Percentiles rank a stretch among this genome's conserved stretches.
Conservation (phyloP, 1,140 invertebrate species). For the Helicoverpa armigera region DNA sequence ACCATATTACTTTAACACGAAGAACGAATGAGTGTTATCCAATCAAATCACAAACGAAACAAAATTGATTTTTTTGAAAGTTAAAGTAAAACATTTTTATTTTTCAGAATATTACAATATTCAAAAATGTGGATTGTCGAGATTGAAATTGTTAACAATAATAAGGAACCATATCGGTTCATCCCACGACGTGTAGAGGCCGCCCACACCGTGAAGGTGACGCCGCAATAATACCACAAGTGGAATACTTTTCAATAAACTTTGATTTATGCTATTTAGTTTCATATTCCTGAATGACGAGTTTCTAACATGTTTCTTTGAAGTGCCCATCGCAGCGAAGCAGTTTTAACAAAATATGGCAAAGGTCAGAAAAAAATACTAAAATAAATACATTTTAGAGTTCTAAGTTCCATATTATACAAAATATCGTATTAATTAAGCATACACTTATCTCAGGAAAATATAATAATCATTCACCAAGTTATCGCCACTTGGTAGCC, state of each 20-base stretch:
- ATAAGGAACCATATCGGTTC: slow-evolving; percentile 57
- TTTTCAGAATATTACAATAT: slow-evolving; percentile 2
- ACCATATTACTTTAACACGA: too few species aligned
- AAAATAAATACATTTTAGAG: slow-evolving; percentile 11
- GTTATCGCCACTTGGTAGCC: not conserved
- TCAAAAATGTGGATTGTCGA: slow-evolving; percentile 41
- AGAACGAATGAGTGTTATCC: too few species aligned
- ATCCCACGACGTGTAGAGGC: slow-evolving; percentile 59
- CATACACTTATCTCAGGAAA: not conserved
- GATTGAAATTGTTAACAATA: slow-evolving; percentile 60
- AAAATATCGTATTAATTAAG: slow-evolving; percentile 6
- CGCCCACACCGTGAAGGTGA: slow-evolving; percentile 69
- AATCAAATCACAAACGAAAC: too few species aligned
- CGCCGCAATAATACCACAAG: slow-evolving; percentile 64
- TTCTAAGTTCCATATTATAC: not conserved
- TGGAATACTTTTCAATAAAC: slow-evolving; percentile 69
- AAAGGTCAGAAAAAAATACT: not conserved
- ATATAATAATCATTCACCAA: not conserved
- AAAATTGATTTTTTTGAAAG: too few species aligned
- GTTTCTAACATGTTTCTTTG: slow-evolving; percentile 59
- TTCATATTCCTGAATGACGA: slow-evolving; percentile 57
- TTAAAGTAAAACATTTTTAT: not conserved
- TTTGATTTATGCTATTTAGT: slow-evolving; percentile 72
- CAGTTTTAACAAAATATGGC: not conserved
- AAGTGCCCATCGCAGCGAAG: not conserved